Conservation (phyloP, 2,797 vertebrate genomes). For the Percopsis omiscomaycus region DNA sequence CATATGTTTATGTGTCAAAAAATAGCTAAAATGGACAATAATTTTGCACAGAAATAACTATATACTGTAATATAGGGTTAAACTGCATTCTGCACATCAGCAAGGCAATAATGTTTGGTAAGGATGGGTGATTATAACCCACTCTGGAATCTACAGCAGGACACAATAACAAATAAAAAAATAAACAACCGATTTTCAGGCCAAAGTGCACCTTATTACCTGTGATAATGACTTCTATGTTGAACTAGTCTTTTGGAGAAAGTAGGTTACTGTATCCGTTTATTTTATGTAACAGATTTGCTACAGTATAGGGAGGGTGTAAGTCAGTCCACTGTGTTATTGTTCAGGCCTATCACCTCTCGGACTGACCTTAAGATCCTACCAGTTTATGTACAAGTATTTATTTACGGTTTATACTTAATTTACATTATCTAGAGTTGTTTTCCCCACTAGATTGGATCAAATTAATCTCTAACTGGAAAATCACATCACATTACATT, state of each 20-base stretch:
- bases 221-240: constrained; percentile 73
- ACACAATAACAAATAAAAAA: constrained; percentile 54
- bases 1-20: constrained; percentile 13
- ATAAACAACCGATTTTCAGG: constrained; percentile 51
- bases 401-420: background rate
- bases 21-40: background rate
- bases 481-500: no score
- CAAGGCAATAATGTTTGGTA: constrained; percentile 18
- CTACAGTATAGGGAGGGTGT: constrained; percentile 30
- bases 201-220: constrained; percentile 63
- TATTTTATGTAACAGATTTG: constrained; percentile 65
- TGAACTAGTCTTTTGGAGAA: constrained; percentile 61
- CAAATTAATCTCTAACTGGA: no score
- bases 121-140: constrained; percentile 27
- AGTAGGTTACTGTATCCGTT: constrained; percentile 73
- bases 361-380: constrained; percentile 26
- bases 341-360: constrained; percentile 44
- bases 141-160: constrained; percentile 55
- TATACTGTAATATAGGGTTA: constrained; percentile 7
- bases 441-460: no score
- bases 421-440: background rate
- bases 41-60: no score
- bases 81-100: constrained; percentile 9
- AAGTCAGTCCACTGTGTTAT: constrained; percentile 30
- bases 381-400: constrained; percentile 7